These are phyloP conservation scores for Neodiprion virginianus DNA, from an alignment of 1,140 invertebrate species.

Conservation along the genomic window DNA sequence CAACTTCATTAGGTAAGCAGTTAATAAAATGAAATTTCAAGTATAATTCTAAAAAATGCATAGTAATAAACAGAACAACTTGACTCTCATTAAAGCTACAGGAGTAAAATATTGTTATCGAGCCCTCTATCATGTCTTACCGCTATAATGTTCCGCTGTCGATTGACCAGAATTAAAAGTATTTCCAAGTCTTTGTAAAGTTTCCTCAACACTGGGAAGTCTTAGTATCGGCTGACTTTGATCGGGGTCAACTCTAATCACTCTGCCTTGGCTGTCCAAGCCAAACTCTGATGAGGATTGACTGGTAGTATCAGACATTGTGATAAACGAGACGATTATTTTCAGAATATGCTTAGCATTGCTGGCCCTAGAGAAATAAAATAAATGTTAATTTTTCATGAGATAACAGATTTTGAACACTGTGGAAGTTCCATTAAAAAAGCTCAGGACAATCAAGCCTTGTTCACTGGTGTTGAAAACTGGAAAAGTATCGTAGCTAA, in stretches of 20 bases:
- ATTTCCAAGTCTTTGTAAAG: constrained; percentile 43
- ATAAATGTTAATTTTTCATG: no score
- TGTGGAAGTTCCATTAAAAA: no score
- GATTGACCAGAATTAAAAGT: constrained; percentile 40
- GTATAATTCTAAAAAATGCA: no score
- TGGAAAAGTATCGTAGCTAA: no score
- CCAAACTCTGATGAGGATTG: constrained; percentile 32
- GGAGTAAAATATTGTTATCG: no score
- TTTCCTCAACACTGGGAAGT: constrained; percentile 43
- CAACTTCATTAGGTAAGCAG: background rate
- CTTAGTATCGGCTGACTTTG: constrained; percentile 32
- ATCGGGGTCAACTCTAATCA: constrained; percentile 39
- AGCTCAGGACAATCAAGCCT: no score
- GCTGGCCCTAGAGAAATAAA: background rate
- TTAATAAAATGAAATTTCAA: no score
- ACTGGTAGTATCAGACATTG: constrained; percentile 43
- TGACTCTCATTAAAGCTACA: no score
- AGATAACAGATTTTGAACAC: no score
- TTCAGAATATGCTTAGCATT: background rate
- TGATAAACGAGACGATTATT: constrained; percentile 21
- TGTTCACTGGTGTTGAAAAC: no score
- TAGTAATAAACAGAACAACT: no score
- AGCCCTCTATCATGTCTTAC: constrained; percentile 23
- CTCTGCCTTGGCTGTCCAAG: constrained; percentile 36
- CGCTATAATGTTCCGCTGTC: constrained; percentile 35